Conservation (phyloP, 2,797 vertebrate species). For the Paguma larvata region DNA sequence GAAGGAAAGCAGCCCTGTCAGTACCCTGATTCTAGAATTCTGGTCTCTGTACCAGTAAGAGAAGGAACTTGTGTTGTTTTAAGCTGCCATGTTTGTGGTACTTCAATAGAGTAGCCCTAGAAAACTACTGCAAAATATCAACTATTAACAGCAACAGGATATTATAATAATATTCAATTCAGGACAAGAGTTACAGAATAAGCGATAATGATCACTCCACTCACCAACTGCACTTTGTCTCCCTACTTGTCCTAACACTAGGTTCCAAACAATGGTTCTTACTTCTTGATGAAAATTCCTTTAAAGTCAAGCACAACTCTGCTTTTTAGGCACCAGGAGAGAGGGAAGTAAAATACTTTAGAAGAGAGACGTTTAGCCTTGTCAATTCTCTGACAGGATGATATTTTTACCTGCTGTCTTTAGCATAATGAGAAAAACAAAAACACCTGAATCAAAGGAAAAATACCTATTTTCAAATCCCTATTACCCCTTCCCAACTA, state of each 20-base stretch:
- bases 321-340: not conserved
- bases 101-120: not conserved
- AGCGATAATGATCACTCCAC: not conserved
- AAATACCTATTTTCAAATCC: not conserved
- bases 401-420: not conserved
- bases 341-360: not conserved
- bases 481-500: not conserved
- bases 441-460: not conserved
- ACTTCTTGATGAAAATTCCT: not conserved
- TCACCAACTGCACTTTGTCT: not conserved
- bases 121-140: not conserved
- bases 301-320: not conserved
- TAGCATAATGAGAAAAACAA: not conserved
- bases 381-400: not conserved
- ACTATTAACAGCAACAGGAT: not conserved
- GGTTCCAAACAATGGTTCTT: not conserved
- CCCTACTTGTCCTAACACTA: not conserved
- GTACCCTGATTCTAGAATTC: not conserved
- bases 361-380: not conserved
- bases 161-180: not conserved
- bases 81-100: not conserved
- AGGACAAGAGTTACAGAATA: not conserved
- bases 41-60: not conserved
- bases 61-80: not conserved
- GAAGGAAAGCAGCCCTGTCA: not conserved